Conservation (phyloP, 2,888 invertebrate genomes). For the Chaetogeoica ovagalla region DNA sequence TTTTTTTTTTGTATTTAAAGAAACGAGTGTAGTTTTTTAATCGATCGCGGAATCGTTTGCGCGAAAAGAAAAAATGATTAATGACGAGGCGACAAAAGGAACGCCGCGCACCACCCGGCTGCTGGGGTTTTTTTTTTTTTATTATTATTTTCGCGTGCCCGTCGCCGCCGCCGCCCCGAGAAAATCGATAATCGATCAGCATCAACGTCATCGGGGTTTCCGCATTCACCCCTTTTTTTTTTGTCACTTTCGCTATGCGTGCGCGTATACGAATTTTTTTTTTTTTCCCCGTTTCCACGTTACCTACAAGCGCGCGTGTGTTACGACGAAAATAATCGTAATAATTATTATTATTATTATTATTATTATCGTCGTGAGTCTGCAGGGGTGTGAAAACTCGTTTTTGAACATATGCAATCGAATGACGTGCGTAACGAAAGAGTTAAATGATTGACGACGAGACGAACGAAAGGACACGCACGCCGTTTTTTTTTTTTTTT, state of each 20-base stretch:
- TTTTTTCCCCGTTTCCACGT: constrained; percentile 13
- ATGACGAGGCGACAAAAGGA: constrained; percentile 47
- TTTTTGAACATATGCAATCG: constrained; percentile 50
- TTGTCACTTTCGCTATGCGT: neutral
- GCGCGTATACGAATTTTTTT: neutral
- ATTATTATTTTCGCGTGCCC: constrained; percentile 26
- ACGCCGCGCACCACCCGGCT: constrained; percentile 27
- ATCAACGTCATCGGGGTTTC: constrained; percentile 52
- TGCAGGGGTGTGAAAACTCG: neutral
- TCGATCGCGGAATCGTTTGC: constrained; percentile 51
- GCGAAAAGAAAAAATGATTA: constrained; percentile 44
- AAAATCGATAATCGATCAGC: constrained; percentile 53
- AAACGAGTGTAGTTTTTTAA: constrained; percentile 49
- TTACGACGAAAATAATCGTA: constrained; percentile 33
- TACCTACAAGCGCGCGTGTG: neutral
- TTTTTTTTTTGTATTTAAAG: constrained; percentile 31
- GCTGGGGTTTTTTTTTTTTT: constrained; percentile 21
- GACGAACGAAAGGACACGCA: neutral
- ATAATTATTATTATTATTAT: no score
- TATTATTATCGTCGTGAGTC: neutral
- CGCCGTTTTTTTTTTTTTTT: constrained; percentile 21
- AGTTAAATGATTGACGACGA: constrained; percentile 53
- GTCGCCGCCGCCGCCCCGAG: neutral
- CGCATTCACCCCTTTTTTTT: constrained; percentile 47
- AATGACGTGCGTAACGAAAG: constrained; percentile 51